Percentiles rank a stretch among this genome's conserved stretches.
phyloP scores from a whole-genome alignment of 2,113 vertebrate species.

The Nibea albiflora region DNA sequence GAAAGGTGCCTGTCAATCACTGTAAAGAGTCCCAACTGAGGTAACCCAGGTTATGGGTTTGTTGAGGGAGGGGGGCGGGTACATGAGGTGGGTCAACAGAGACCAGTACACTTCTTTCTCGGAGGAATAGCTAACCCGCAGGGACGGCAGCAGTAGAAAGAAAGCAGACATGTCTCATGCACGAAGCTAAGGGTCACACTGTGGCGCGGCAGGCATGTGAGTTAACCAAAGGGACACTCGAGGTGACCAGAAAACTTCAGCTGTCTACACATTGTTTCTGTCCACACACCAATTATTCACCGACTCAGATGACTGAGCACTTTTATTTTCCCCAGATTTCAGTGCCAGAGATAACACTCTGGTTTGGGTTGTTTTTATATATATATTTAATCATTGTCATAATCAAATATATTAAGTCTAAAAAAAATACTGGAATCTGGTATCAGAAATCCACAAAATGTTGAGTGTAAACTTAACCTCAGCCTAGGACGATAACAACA shows the following conservation, averaged over 20 bases:
- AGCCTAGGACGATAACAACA: too few relatives aligned
- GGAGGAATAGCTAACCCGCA: neutral
- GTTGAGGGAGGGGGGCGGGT: neutral
- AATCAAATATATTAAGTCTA: neutral
- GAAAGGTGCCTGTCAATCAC: constrained; percentile 73
- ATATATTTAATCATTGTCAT: neutral
- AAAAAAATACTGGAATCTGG: neutral
- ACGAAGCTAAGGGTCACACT: neutral
- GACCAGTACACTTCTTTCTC: constrained; percentile 3
- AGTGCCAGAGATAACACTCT: neutral
- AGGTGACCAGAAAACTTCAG: neutral
- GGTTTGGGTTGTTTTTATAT: too few relatives aligned
- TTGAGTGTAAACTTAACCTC: too few relatives aligned
- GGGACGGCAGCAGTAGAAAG: too few relatives aligned
- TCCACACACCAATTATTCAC: neutral
- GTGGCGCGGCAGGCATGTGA: too few relatives aligned
- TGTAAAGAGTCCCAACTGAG: constrained; percentile 50
- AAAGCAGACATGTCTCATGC: neutral
- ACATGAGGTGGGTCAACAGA: constrained; percentile 2
- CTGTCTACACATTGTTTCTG: neutral
- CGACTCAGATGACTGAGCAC: neutral
- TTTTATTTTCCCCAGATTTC: neutral
- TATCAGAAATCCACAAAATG: neutral
- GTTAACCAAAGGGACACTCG: neutral
- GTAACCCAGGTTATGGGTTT: constrained; percentile 39